Base-by-base conservation (phyloP, 2,888 invertebrate species). In the Homarus gammarus region DNA sequence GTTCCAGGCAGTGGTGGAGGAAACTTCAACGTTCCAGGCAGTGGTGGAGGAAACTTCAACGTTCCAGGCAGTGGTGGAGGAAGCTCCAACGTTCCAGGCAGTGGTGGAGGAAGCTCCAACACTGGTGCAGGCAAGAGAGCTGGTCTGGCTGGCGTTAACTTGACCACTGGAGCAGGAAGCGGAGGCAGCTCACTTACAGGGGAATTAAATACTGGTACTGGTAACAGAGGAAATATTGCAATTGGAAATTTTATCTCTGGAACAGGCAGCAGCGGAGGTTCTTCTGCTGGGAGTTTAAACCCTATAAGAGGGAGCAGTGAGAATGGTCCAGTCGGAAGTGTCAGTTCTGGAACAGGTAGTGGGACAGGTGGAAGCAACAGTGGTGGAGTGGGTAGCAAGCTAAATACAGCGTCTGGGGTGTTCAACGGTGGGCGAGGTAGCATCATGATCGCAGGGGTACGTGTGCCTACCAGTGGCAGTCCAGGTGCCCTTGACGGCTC, bases 41-140 rank as follows among this genome's bases (percentile, higher is more conserved):
- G n/a, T n/a, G n/a, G n/a, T n/a, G 72, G 33, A 36, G 36, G 73
- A 49, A 72, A 84, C 49, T 72, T 72, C 44, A 36, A 73, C 31
- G 22, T n/a, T n/a, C n/a, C n/a, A n/a, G n/a, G n/a, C n/a, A n/a
- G n/a, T n/a, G n/a, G n/a, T n/a, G n/a, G n/a, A n/a, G n/a, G n/a
- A n/a, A n/a, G n/a, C n/a, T n/a, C n/a, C n/a, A n/a, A n/a, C n/a
- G n/a, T n/a, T n/a, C n/a, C n/a, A n/a, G n/a, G n/a, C 61, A 38
- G 22, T 38, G 75, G 49, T 1, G 31, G 22, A 22, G 33, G 75
- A 6, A 61, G 56, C 40, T 75, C 75, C 40, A 84, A 75, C 27
- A 18, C 84, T 15, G 84, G 75, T 51, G 6, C 40, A 31, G 64
- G 64, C 2, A 36, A 22, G 36, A 40, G 44, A 44, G 40, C 22